Evolutionary conservation across 2,113 vertebrate genomes (phyloP), one percentile per base, ranked within the genome.

Genomic region (Stegastes partitus): DNA sequence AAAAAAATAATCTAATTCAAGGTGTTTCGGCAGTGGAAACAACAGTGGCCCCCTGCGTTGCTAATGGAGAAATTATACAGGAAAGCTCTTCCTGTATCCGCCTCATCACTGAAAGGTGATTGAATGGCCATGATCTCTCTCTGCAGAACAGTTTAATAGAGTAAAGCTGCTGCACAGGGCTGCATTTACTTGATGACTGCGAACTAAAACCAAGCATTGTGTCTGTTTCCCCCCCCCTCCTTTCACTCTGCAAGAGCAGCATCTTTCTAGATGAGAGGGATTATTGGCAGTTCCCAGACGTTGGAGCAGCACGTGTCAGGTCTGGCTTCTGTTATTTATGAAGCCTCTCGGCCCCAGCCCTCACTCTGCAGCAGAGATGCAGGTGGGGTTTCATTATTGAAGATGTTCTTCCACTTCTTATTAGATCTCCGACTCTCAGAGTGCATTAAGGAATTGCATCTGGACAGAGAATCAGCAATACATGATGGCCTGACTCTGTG

Each of bases 361-460:
- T 81, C 79, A 34, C 79, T 83, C 86, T 83, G 86, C 87, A 83
- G 87, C 86, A 86, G 58, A 68, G 87, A 90, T 87, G 89, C 87
- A 90, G 91, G 75, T 89, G 88, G 84, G 85, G 81, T 92, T 92
- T 92, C 91, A 93, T 92, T 92, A 92, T 89, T 88, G 89, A 93
- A 90, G 87, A 87, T 88, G 91, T 84, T 89, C 89, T 87, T 91
- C 88, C 90, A 88, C 80, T 87, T 86, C 81, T 91, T 91, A 94
- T 94, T 93, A 94, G 89, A 93, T 92, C 91, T 93, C 70, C 39
- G 81, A 72, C 84, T 92, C 87, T 88, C 87, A 82, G 74, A 91
- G 90, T 93, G 87, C 92, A 93, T 93, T 94, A 94, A 92, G 91
- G 86, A 90, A 94, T 93, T 93, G 71, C 83, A 89, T 92, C 91